These are phyloP conservation scores for Helarctos malayanus DNA, from an alignment of 2,797 vertebrate genomes.

Conservation along the genomic window DNA sequence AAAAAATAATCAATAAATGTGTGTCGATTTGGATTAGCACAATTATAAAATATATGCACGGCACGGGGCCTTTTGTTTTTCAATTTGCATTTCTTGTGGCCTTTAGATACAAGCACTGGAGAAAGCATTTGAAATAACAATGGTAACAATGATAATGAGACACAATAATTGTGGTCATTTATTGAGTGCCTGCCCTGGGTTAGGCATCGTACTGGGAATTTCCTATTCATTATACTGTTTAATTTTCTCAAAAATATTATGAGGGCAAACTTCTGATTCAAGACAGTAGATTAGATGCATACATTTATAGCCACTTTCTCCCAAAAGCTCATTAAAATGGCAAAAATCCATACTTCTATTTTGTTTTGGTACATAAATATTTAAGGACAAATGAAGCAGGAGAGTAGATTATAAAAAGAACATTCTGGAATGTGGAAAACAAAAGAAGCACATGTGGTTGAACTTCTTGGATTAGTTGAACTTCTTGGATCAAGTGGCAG, in stretches of 20 bases:
- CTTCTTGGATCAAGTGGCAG: neutral
- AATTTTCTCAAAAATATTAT: neutral
- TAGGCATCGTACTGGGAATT: neutral
- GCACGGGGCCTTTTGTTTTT: neutral
- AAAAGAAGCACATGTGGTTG: neutral
- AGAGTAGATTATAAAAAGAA: neutral
- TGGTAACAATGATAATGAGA: neutral
- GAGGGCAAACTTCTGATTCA: neutral
- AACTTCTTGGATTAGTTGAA: neutral
- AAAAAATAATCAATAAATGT: neutral
- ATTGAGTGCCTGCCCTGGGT: neutral
- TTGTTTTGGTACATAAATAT: neutral
- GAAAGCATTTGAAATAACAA: neutral
- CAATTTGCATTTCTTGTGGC: neutral
- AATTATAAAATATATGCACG: neutral
- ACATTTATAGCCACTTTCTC: neutral
- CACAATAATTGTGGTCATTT: neutral
- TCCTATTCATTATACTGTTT: neutral
- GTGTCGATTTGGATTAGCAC: neutral
- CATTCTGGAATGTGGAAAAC: neutral
- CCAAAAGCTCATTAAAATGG: neutral
- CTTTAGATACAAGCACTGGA: neutral
- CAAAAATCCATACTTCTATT: neutral
- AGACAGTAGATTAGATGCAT: neutral
- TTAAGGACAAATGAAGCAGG: neutral